These are phyloP conservation scores for Danio kyathit DNA, from an alignment of 2,797 vertebrate species.

Conservation along the genomic window DNA sequence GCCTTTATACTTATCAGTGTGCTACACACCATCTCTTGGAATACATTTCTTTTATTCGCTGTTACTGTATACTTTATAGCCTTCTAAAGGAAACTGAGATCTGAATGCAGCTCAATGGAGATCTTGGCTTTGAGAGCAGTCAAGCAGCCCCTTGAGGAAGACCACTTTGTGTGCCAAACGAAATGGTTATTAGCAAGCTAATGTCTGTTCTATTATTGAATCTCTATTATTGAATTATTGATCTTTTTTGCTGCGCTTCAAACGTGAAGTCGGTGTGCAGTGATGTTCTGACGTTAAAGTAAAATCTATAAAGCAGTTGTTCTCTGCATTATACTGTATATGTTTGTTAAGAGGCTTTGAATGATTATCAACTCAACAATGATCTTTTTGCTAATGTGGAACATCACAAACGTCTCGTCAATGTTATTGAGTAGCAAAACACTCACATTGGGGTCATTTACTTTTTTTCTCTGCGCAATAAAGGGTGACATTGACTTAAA, in stretches of 20 bases:
- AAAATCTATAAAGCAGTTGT: not conserved
- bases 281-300: not conserved
- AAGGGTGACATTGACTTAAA: not conserved
- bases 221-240: not conserved
- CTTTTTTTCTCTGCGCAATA: not conserved
- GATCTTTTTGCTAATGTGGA: not conserved
- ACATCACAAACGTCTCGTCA: not conserved
- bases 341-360: not conserved
- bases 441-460: not conserved
- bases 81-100: not conserved
- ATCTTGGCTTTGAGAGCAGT: not conserved
- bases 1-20: not conserved
- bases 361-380: not conserved
- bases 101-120: not conserved
- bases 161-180: not conserved
- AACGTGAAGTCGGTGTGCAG: not conserved
- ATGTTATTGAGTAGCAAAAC: not conserved
- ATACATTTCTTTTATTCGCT: not conserved
- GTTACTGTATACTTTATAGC: not conserved
- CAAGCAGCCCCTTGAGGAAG: not conserved
- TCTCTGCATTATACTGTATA: not conserved
- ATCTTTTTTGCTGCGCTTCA: not conserved
- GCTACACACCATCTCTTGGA: not conserved
- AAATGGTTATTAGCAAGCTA: not conserved
- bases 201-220: not conserved